These are phyloP conservation scores for Columbina picui DNA, from an alignment of 2,113 vertebrate species.

Conservation along the genomic window DNA sequence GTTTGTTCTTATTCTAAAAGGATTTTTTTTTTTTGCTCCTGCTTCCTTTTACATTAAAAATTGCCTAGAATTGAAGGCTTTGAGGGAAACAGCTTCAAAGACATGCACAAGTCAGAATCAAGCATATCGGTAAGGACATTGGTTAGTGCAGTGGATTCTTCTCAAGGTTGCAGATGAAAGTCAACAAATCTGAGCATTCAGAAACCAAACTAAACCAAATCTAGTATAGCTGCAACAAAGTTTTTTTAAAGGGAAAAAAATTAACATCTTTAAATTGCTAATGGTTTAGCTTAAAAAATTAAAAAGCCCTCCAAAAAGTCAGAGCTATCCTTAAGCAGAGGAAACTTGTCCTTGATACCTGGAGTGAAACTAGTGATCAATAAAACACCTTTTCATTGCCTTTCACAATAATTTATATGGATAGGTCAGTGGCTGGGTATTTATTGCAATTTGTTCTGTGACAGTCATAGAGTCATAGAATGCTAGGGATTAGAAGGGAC, in stretches of 20 bases:
- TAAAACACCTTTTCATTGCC: not conserved
- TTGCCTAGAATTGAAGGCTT: conserved; percentile 31
- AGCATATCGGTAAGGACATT: not conserved
- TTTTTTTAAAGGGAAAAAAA: not conserved
- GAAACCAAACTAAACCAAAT: not conserved
- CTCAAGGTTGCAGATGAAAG: not conserved
- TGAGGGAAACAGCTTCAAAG: conserved; percentile 33
- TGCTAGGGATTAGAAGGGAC: too few species aligned
- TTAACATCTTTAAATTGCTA: not conserved
- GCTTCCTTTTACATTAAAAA: conserved; percentile 21
- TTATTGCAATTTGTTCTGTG: not conserved
- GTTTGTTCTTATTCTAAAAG: not conserved
- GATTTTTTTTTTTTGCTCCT: not conserved
- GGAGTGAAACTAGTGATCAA: not conserved
- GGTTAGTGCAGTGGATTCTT: not conserved
- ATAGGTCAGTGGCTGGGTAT: not conserved
- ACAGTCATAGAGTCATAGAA: too few species aligned
- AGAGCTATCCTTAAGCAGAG: not conserved
- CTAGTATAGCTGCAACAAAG: not conserved
- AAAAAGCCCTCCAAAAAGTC: not conserved
- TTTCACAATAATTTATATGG: not conserved
- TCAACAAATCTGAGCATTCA: not conserved
- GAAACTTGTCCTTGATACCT: not conserved
- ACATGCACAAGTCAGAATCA: not conserved
- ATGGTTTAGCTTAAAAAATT: not conserved